A percentile compares a stretch with the other conserved stretches of the same genome.
These are phyloP conservation scores for Pyrocoelia pectoralis DNA, from an alignment of 2,888 invertebrate species.

Conservation along the genomic window DNA sequence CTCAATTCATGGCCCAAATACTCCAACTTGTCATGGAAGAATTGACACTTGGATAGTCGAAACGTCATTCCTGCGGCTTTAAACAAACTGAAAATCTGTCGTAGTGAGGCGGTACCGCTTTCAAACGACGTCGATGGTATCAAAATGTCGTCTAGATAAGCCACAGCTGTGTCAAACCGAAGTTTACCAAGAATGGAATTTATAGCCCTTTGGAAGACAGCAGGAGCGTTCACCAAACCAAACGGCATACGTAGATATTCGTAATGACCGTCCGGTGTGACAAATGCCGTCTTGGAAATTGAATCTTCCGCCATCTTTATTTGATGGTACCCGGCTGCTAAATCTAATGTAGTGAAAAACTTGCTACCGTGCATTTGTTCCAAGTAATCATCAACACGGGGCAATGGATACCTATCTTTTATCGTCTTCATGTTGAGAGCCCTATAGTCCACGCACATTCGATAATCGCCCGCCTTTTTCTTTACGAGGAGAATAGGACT, in stretches of 20 bases:
- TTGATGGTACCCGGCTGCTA: slow-evolving; percentile 26
- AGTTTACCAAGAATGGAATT: slow-evolving; percentile 15
- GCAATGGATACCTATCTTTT: slow-evolving; percentile 47
- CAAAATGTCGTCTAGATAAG: slow-evolving; percentile 36
- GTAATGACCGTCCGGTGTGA: slow-evolving; percentile 47
- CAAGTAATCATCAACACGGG: slow-evolving; percentile 47
- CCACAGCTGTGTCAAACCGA: neutral
- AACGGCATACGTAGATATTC: slow-evolving; percentile 50
- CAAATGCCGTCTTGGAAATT: slow-evolving; percentile 48
- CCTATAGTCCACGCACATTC: too few relatives aligned
- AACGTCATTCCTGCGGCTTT: too few relatives aligned
- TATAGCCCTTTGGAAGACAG: slow-evolving; percentile 46
- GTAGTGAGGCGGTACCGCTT: too few relatives aligned
- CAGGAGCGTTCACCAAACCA: slow-evolving; percentile 48
- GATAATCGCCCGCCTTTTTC: too few relatives aligned
- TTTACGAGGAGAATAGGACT: slow-evolving; percentile 41
- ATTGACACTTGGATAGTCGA: too few relatives aligned
- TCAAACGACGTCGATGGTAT: slow-evolving; percentile 12
- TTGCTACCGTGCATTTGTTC: slow-evolving; percentile 32
- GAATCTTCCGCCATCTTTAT: slow-evolving; percentile 25
- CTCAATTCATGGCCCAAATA: too few relatives aligned
- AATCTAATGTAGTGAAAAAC: neutral
- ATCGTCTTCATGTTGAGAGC: slow-evolving; percentile 47
- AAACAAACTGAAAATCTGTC: too few relatives aligned
- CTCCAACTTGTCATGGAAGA: too few relatives aligned